Base-by-base conservation (phyloP, 1,140 invertebrate species). In the Bradynema listronoti region DNA sequence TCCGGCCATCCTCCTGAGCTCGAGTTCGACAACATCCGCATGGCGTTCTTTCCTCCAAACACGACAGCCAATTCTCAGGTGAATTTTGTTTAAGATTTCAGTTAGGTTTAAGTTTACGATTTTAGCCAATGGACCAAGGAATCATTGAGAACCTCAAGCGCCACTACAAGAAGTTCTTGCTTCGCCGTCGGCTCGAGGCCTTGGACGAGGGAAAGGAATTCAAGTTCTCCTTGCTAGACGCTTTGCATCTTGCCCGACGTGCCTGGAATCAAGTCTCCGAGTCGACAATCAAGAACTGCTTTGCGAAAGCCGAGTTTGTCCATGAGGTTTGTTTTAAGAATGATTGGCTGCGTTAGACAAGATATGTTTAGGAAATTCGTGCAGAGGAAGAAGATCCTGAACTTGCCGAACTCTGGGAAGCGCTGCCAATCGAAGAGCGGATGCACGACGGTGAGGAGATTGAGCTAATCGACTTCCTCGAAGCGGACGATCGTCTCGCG, bases 21-120 rank as follows among this genome's bases (percentile, higher is more conserved):
- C 22, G 27, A 43, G 42, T 27, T 43, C 42, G 42, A 43, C 42
- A 43, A 43, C 42, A 43, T 43, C 42, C 4, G 42, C 42, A 9
- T 43, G 19, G 27, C 22, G 27, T 43, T 4, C 9, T 43, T 43
- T 9, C 42, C 42, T 4, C 42, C 42, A 9, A 43, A 43, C 42
- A 43, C 42, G 27, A 43, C 42, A 4, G 42, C 42, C 6, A 3
- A 22, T 9, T 43, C 42, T 4, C 42, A 43, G 42, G 42, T 43
- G 22, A 11, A 39, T 19, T 39, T 39, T 11, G 19, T 11, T 43
- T 19, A 22, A 22, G 4, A 22, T 43, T 43, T 43, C 27, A 3
- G 27, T 39, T 11, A 11, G 36, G 19, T 39, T 11, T 11, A 19
- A 39, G 19, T 11, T 11, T 39, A 39, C 11, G 11, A 39, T 43